Base-by-base conservation (phyloP, 1,140 invertebrate genomes). In the Aphelinus certus region DNA sequence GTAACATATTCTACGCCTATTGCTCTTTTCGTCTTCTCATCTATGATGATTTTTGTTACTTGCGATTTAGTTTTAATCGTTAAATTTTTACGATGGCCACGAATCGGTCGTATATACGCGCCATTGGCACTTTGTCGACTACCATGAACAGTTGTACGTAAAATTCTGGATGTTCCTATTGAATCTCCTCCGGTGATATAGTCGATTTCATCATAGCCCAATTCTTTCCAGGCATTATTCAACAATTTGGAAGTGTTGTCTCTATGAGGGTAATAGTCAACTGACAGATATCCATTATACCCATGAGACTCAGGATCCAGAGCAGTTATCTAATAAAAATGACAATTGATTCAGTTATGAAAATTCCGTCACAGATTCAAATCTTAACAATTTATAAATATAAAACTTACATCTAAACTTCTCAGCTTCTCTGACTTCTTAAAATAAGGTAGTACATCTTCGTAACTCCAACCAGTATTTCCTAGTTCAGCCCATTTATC, bases 51-150 rank as follows among this genome's bases (percentile, higher is more conserved):
- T 79, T 84, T 83, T 42, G 89, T 92, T 0, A 91, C 93, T 67
- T 92, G 89, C 0, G 94, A 89, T 62, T 92, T 89, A 4, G 90
- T 92, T 56, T 91, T 84, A 2, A 95, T 89, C 63, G 89, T 87
- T 47, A 96, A 84, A 85, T 96, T 96, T 7, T 85, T 26, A 26
- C 26, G 26, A 26, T 26, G 26, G 26, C 57, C n/a, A 9, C 26
- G 57, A 58, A 58, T 58, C 4, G 57, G 57, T 58, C 57, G 26
- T 3, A 58, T 42, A 42, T 42, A 58, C 1, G 57, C 57, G 26
- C 57, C 57, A 9, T 58, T 58, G 2, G 56, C 9, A 9, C 56
- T 58, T 58, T 58, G n/a, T 3, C 56, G 56, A 9, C 10, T 7
- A 58, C 56, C n/a, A 26, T 58, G 56, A 3, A 58, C n/a, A 26